phyloP scores from a whole-genome alignment of 1,140 invertebrate genomes.

The Eupristina koningsbergeri region DNA sequence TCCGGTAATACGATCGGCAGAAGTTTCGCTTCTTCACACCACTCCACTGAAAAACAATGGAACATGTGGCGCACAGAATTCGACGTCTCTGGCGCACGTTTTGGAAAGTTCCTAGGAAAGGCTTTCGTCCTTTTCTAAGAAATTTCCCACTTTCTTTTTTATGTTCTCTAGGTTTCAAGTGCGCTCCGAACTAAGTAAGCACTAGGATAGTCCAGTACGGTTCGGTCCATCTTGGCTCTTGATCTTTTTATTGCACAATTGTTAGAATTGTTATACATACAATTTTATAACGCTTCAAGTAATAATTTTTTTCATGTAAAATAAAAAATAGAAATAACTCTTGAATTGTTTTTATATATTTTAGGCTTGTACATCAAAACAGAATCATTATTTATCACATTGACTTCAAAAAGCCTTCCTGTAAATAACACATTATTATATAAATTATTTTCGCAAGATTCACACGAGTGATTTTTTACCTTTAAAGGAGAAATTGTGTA shows the following conservation, averaged over 20 bases:
- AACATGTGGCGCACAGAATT: background rate
- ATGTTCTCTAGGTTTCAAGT: background rate
- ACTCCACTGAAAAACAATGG: background rate
- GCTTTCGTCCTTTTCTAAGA: background rate
- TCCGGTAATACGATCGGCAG: background rate
- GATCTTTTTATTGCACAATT: background rate
- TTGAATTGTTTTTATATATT: background rate
- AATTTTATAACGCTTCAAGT: background rate
- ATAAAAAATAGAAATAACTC: background rate
- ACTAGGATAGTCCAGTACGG: background rate
- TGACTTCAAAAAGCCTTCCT: too few relatives aligned
- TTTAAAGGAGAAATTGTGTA: background rate
- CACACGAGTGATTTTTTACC: background rate
- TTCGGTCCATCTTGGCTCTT: background rate
- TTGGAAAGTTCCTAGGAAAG: background rate
- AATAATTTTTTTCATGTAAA: background rate
- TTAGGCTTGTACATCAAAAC: background rate
- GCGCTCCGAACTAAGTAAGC: background rate
- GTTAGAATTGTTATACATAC: background rate
- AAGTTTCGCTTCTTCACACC: background rate
- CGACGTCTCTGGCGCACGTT: background rate
- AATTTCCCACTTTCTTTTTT: constrained; percentile 24
- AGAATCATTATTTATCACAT: background rate
- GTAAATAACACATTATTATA: background rate
- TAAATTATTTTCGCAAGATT: background rate